Evolutionary conservation across 2,888 invertebrate species (phyloP).

Genomic region (Stegana nigrithorax): DNA sequence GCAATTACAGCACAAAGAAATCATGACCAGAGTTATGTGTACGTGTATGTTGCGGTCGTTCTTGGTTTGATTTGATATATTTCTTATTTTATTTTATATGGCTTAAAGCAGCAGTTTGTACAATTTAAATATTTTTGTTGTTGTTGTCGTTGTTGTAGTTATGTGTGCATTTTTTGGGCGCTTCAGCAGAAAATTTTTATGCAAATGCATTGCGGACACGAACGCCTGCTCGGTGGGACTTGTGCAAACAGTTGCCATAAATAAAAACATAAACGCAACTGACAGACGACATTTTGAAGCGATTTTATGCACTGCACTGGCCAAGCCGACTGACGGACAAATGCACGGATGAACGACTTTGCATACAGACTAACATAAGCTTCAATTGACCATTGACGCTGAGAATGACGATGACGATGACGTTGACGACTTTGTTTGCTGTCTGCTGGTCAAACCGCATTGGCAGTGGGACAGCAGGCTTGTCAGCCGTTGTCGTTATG

Average conservation of each 20-base stretch:
- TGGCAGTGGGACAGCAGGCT: too few species aligned
- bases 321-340: neutral
- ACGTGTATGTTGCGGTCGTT: too few species aligned
- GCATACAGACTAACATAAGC: neutral
- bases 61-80: too few species aligned
- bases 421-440: too few species aligned
- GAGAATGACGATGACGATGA: neutral
- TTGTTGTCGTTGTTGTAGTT: too few species aligned
- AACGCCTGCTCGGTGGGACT: conserved; percentile 26
- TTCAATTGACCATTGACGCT: conserved; percentile 1
- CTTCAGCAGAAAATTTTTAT: conserved; percentile 18
- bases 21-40: neutral
- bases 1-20: too few species aligned
- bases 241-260: conserved; percentile 34
- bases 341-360: neutral
- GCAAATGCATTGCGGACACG: conserved; percentile 40
- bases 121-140: too few species aligned
- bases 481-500: neutral
- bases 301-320: too few species aligned
- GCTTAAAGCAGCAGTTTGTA: too few species aligned
- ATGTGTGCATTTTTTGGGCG: too few species aligned
- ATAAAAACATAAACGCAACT: conserved; percentile 43
- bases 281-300: conserved; percentile 52
- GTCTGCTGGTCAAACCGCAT: too few species aligned
- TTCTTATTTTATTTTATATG: too few species aligned